These are phyloP conservation scores for Cacatua alba DNA, from an alignment of 2,113 vertebrate species.

Conservation along the genomic window DNA sequence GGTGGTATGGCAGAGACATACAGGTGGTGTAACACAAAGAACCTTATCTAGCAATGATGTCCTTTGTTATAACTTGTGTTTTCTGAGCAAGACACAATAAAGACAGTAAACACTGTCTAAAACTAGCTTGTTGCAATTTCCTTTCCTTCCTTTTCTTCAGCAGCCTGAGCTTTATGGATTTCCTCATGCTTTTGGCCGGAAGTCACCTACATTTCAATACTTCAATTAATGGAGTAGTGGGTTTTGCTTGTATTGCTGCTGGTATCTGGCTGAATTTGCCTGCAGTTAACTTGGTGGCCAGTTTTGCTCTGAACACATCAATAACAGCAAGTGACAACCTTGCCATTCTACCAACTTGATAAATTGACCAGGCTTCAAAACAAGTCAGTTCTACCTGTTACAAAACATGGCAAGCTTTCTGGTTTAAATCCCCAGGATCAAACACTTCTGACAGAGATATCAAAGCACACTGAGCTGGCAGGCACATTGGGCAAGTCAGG, in stretches of 20 bases:
- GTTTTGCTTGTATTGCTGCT: background rate
- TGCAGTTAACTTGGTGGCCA: slow-evolving; percentile 13
- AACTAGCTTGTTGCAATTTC: background rate
- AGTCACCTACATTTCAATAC: background rate
- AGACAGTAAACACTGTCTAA: background rate
- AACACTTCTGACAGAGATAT: slow-evolving; percentile 39
- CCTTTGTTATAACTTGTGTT: background rate
- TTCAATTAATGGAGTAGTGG: background rate
- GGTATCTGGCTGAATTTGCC: background rate
- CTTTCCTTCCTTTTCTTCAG: background rate
- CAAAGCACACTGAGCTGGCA: rapidly evolving
- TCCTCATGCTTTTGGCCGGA: background rate
- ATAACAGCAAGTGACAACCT: slow-evolving; percentile 58
- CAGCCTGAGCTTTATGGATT: background rate
- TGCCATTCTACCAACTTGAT: slow-evolving; percentile 22
- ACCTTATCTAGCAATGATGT: background rate
- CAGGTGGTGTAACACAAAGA: background rate
- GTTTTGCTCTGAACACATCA: background rate
- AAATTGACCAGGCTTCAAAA: slow-evolving; percentile 44
- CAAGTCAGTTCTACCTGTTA: slow-evolving; percentile 30
- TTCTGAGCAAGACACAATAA: background rate
- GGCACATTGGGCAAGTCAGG: background rate
- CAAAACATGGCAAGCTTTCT: background rate
- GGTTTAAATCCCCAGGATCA: slow-evolving; percentile 9
- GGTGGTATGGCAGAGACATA: background rate